Base-by-base conservation (phyloP, 2,888 invertebrate genomes). In the Slavum lentiscoides region DNA sequence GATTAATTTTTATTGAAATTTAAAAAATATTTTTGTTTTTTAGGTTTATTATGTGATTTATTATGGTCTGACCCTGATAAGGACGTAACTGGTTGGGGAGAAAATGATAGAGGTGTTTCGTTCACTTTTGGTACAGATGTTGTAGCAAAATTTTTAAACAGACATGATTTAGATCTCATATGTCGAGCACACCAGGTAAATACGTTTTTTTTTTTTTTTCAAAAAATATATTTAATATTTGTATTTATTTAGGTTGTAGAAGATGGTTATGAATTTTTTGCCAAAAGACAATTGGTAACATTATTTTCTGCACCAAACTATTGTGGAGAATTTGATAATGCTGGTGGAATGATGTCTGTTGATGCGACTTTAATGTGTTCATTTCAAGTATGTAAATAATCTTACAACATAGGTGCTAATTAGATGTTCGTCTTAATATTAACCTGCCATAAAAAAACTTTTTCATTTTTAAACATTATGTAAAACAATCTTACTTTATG, bases 281-380 rank as follows among this genome's bases (percentile, higher is more conserved):
- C 98, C 21, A 98, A 99, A 87, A 90, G 98, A 83, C 98, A 98
- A 87, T 90, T 99, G 86, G 98, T 99, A 77, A 99, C 98, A 2
- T 88, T 98, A 80, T 99, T 99, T 88, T 98, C 98, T n/a, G 97
- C 97, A 67, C 97, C 97, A 49, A 98, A 98, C 87, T 96, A 96
- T 87, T 97, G 96, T 87, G 96, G 97, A n/a, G 96, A 97, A 88
- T 97, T 98, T 86, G 97, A 98, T 87, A 98, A 98, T 87, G 98
- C 98, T 74, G 98, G 98, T 81, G 98, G 97, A 83, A 98, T 98
- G 98, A 98, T 98, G 98, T 96, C 95, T 83, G 98, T 99, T 55
- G 98, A 98, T 87, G 98, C 98, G 87, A 95, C 97, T 83, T 91
- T 98, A 75, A 98, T 98, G 97, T 98, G 98, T 90, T 98, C 98